Base-by-base conservation (phyloP, 2,888 invertebrate genomes). In the Liopterus haemorrhoidalis region DNA sequence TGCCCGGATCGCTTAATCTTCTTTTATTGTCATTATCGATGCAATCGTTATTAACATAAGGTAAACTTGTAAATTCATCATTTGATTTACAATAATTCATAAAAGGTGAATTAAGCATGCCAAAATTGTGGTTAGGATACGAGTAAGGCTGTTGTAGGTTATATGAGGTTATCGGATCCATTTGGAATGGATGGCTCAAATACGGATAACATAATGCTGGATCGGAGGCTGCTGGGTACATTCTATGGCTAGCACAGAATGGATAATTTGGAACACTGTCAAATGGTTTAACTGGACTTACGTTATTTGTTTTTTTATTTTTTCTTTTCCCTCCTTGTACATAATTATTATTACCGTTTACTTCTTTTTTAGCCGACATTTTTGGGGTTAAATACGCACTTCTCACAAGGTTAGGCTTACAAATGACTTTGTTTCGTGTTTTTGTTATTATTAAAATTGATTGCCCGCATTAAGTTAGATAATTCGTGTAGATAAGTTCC, bases 1-100 rank as follows among this genome's bases (percentile, higher is more conserved):
- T 65, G 50, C 82, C 82, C 3, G 82, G 82, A 62, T 82, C 82
- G 47, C 82, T 82, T 54, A 73, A 82, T 55, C 82, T 70, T 46
- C 82, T 70, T 33, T 71, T 69, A 54, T 74, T 75, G 49, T 72
- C 72, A 1, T 67, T 70, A 52, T 71, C 71, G 44, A 72, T 73
- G 27, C 67, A 58, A 49, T 78, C 79, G 48, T 80, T 77, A 33
- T 81, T 79, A 45, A 78, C 78, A 0, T 85, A 81, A 18, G 86
- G 86, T 49, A 86, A 64, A 61, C 86, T 86, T 33, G 83, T 74
- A 50, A 72, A 75, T 50, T 75, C 71, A 27, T 44, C 38, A 4
- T 67, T 71, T 24, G 35, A 39, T 49, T 43, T 46, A 28, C 19
- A 12, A 24, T 24, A 44, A 2, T 20, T 30, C 25, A 44, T 24